phyloP scores from a whole-genome alignment of 2,797 vertebrate genomes.

The Hippopotamyrus pictus region DNA sequence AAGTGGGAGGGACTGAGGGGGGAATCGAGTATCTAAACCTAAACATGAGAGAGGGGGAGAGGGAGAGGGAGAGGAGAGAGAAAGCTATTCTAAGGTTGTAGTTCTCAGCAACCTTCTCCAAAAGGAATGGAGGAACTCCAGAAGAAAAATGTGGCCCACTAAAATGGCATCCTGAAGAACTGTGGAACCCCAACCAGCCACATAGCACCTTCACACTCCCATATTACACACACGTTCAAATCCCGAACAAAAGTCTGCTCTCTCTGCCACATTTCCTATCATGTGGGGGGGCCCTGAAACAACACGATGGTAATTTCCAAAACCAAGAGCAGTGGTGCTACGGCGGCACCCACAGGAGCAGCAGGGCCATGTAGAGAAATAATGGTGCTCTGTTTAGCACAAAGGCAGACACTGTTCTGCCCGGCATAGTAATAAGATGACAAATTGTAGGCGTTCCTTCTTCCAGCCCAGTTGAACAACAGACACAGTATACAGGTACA shows the following conservation, averaged over 20 bases:
- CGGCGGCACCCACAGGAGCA: not conserved
- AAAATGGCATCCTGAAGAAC: not conserved
- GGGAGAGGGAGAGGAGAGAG: not conserved
- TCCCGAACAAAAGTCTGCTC: not conserved
- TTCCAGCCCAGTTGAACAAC: not conserved
- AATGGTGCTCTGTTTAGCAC: not conserved
- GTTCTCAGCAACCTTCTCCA: not conserved
- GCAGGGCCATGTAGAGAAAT: not conserved
- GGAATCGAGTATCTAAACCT: not conserved
- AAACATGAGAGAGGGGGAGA: not conserved
- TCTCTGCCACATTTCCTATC: not conserved
- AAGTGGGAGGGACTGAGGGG: not conserved
- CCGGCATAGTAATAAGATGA: constrained; percentile 1
- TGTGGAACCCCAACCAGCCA: not conserved
- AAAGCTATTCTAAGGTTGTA: not conserved
- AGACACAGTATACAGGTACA: not conserved
- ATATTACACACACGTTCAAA: not conserved
- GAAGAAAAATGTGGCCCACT: not conserved
- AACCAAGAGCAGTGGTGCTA: not conserved
- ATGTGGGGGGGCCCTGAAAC: not conserved
- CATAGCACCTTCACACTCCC: not conserved
- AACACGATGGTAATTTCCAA: not conserved
- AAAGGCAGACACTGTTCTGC: not conserved
- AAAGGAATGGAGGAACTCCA: not conserved
- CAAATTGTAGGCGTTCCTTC: not conserved